Conservation (phyloP, 1,140 invertebrate genomes). For the Drosophila sechellia region DNA sequence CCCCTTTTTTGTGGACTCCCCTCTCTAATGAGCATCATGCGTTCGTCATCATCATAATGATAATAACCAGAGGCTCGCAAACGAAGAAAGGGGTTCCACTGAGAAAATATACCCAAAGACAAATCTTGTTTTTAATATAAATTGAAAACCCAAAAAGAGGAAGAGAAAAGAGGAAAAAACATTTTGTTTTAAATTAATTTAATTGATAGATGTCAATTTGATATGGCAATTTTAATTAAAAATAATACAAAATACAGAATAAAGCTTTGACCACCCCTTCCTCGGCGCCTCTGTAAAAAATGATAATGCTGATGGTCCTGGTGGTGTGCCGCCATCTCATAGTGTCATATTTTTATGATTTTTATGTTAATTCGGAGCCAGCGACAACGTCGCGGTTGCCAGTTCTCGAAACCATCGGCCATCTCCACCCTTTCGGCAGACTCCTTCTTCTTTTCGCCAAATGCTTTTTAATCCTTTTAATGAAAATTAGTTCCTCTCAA, state of each 20-base stretch:
- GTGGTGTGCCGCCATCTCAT: constrained; percentile 38
- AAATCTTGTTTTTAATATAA: too few relatives aligned
- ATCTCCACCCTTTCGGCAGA: background rate
- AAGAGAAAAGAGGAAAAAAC: background rate
- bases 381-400: constrained; percentile 56
- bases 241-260: background rate
- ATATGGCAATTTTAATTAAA: background rate
- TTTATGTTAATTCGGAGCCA: constrained; percentile 83
- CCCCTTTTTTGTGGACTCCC: constrained; percentile 8
- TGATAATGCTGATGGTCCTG: constrained; percentile 34
- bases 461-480: constrained; percentile 84
- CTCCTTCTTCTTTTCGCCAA: constrained; percentile 48
- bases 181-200: too few relatives aligned
- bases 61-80: constrained; percentile 25
- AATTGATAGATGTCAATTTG: too few relatives aligned
- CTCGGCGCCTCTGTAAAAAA: constrained; percentile 1
- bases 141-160: too few relatives aligned
- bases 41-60: constrained; percentile 46
- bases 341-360: constrained; percentile 83
- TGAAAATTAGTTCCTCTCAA: constrained; percentile 84
- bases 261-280: background rate
- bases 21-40: constrained; percentile 63
- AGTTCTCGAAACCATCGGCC: background rate
- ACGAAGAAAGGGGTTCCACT: background rate
- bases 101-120: background rate